phyloP scores from a whole-genome alignment of 2,888 invertebrate genomes.

The Notodonta dromedarius region DNA sequence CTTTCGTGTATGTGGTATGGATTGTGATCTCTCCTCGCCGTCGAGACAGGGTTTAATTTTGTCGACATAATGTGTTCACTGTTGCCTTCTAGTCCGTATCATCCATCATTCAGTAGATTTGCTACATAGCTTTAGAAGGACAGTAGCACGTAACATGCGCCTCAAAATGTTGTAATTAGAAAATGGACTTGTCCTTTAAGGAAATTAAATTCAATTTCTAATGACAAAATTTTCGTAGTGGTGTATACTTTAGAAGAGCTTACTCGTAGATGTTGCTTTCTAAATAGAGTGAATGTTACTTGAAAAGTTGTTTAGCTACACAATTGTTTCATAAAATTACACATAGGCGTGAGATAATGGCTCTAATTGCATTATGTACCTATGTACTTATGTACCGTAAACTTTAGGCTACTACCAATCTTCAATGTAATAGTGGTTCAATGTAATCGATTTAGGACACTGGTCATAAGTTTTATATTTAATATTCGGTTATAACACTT shows the following conservation, averaged over 20 bases:
- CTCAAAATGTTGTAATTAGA: background rate
- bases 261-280: slow-evolving; percentile 6
- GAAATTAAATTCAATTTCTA: background rate
- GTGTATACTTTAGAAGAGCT: slow-evolving; percentile 4
- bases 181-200: background rate
- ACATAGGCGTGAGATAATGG: too few species aligned
- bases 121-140: background rate
- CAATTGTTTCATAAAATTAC: too few species aligned
- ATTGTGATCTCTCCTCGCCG: slow-evolving; percentile 39
- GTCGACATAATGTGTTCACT: slow-evolving; percentile 46
- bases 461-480: too few species aligned
- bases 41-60: slow-evolving; percentile 44
- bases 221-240: too few species aligned
- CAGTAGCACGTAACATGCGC: background rate
- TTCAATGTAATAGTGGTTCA: too few species aligned
- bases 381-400: too few species aligned
- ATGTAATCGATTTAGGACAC: too few species aligned
- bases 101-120: slow-evolving; percentile 10
- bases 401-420: too few species aligned
- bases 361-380: too few species aligned
- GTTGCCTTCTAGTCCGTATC: slow-evolving; percentile 38
- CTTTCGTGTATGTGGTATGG: slow-evolving; percentile 15
- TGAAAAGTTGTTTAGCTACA: too few species aligned
- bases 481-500: too few species aligned
- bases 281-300: background rate